Base-by-base conservation (phyloP, 2,113 vertebrate species). In the Myrmecophaga tridactyla region DNA sequence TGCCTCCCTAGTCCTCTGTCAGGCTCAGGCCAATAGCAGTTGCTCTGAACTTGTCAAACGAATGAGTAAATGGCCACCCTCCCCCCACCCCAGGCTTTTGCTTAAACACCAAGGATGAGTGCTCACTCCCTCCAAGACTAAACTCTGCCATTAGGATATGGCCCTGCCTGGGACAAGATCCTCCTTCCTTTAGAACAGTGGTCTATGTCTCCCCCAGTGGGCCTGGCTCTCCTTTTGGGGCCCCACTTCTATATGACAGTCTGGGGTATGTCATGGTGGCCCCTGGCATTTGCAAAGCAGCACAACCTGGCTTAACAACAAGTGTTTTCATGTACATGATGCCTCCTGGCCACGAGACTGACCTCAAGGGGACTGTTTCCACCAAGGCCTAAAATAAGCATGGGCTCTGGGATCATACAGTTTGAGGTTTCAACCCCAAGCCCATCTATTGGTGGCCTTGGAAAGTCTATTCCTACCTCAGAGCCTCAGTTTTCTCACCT, bases 401-500 rank as follows among this genome's bases (percentile, higher is more conserved):
- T 6, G 1, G 25, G 65, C 27, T 53, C 89, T 77, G 39, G 31
- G 29, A 31, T 89, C 60, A 43, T 1, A 31, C 11, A 4, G 20
- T 67, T 43, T 18, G 14, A 13, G 36, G 34, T 65, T 89, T 77
- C n/a, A 34, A 36, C 70, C 25, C 21, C 9, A 31, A 85, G 14
- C 41, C 27, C 8, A 29, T 48, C 51, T 90, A 56, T 77, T n/a
- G 39, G 4, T 13, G 78, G 83, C 31, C 67, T 93, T 82, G 75
- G 75, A 72, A 92, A 86, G 53, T 69, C 7, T 34, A 34, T 73
- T 58, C 36, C 51, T 56, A 27, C 73, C 84, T 67, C 72, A n/a
- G 70, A 84, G 39, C 60, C 96, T 96, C 81, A 86, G 90, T 86
- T 51, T 92, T 87, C 76, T 73, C 67, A 88, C 73, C 90, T 88